phyloP scores from a whole-genome alignment of 2,113 vertebrate species.

The Hyaena hyaena region DNA sequence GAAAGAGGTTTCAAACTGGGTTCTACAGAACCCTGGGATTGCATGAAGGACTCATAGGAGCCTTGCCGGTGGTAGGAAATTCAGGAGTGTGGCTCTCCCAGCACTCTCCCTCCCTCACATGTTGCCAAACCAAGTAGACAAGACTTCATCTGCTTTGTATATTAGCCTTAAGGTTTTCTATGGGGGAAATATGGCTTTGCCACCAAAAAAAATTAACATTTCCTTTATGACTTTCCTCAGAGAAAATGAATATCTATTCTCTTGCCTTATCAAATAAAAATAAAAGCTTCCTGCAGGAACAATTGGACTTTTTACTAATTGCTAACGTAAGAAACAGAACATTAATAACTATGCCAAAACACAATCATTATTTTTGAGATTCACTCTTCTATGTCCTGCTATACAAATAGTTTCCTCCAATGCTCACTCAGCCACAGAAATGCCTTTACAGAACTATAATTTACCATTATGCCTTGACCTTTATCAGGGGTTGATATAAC shows the following conservation, averaged over 20 bases:
- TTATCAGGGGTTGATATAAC: background rate
- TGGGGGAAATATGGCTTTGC: background rate
- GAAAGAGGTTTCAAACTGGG: background rate
- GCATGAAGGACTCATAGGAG: background rate
- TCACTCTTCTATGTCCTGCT: background rate
- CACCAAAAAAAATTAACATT: background rate
- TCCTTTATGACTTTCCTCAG: background rate
- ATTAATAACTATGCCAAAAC: background rate
- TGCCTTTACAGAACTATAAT: conserved; percentile 1
- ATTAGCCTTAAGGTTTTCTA: background rate
- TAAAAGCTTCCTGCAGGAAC: background rate
- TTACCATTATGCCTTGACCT: background rate
- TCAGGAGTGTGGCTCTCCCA: background rate
- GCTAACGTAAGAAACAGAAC: background rate
- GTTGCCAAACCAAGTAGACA: background rate
- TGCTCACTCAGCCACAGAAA: background rate
- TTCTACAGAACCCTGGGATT: background rate
- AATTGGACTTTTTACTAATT: conserved; percentile 24
- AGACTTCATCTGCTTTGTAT: background rate
- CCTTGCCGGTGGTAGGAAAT: background rate
- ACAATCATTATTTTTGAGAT: background rate
- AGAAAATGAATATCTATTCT: background rate
- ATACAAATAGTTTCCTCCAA: background rate
- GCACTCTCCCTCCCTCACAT: background rate
- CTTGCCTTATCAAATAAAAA: background rate